Evolutionary conservation across 2,797 vertebrate species (phyloP).

Genomic region (Sphaeramia orbicularis): DNA sequence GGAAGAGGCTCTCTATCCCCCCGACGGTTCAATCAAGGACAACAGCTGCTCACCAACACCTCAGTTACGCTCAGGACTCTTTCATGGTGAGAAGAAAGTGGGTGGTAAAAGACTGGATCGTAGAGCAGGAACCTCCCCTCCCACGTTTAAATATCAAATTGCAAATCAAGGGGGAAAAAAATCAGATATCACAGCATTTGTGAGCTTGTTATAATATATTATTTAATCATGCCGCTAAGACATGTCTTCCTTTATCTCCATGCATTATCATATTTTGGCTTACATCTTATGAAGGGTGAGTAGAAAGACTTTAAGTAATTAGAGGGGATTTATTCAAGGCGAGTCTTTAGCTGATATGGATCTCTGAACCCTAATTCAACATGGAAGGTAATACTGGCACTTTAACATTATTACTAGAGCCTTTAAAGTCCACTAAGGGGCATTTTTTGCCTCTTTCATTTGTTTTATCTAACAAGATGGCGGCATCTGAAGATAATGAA

Average conservation of each 20-base stretch:
- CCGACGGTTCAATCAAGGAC: conserved; percentile 22
- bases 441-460: conserved; percentile 38
- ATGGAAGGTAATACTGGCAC: conserved; percentile 35
- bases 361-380: conserved; percentile 54
- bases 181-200: neutral
- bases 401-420: conserved; percentile 45
- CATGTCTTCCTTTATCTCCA: conserved; percentile 35
- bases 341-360: conserved; percentile 23
- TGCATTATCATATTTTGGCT: conserved; percentile 7
- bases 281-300: conserved; percentile 22
- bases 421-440: conserved; percentile 53
- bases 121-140: neutral
- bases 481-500: conserved; percentile 56
- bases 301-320: conserved; percentile 38
- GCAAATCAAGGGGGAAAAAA: conserved; percentile 2
- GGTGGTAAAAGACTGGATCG: neutral
- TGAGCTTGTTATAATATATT: neutral
- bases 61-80: neutral
- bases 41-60: neutral
- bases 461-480: conserved; percentile 45
- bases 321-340: conserved; percentile 47
- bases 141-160: conserved; percentile 1
- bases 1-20: conserved; percentile 10
- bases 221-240: conserved; percentile 21
- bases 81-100: neutral